Percentiles rank a stretch among this genome's conserved stretches.
These are phyloP conservation scores for Caenorhabditis sp. DNA, from an alignment of 2,888 invertebrate genomes.

Conservation along the genomic window DNA sequence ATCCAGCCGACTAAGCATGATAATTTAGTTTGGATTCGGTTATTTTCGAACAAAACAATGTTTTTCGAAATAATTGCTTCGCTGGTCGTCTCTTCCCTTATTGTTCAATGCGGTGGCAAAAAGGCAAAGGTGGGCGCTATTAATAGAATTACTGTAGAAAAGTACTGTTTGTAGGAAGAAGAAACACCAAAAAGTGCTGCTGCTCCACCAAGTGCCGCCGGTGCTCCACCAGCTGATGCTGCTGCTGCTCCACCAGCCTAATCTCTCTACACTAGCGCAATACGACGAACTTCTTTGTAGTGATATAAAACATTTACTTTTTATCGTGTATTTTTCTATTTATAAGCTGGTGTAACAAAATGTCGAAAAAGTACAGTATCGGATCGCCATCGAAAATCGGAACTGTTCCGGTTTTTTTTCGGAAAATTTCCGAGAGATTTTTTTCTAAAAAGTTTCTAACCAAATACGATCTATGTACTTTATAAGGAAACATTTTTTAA, in stretches of 20 bases:
- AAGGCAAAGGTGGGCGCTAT: not conserved
- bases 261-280: not conserved
- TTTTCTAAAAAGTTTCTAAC: no score
- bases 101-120: conserved; percentile 1
- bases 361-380: no score
- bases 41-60: not conserved
- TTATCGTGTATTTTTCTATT: not conserved
- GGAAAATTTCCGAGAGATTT: no score
- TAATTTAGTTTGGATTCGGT: not conserved
- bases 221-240: not conserved
- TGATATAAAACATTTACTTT: conserved; percentile 4
- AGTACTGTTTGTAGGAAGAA: not conserved
- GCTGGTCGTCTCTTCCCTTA: not conserved
- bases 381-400: no score
- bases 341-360: not conserved
- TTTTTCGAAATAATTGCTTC: not conserved
- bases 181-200: not conserved
- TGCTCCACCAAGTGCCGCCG: conserved; percentile 3
- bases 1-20: not conserved
- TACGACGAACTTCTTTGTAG: not conserved
- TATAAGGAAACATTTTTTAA: no score
- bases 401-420: no score
- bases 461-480: no score
- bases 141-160: no score
- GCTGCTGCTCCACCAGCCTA: conserved; percentile 8